Conservation (phyloP, 37 sponge, comb jelly and placozoan genomes). For the Diacarnus erythraeanus region DNA sequence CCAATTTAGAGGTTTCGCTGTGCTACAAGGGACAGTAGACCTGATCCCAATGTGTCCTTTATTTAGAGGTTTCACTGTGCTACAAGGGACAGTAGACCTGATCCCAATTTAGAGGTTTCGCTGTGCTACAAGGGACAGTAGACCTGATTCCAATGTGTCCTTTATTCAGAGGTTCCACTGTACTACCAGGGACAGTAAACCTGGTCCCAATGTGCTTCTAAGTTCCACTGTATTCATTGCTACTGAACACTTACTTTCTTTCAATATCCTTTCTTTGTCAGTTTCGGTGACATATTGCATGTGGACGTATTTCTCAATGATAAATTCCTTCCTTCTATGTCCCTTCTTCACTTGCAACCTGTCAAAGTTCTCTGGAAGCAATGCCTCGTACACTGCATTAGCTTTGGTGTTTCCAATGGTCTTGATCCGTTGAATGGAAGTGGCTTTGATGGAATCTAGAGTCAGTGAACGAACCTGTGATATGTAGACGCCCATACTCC, state of each 20-base stretch:
- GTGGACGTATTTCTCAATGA: conserved; percentile 70
- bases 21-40: too few relatives aligned
- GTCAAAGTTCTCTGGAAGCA: conserved; percentile 73
- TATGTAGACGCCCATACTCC: conserved; percentile 82
- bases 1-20: too few relatives aligned
- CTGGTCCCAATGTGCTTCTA: background rate
- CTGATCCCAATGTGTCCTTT: too few relatives aligned
- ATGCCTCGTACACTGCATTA: conserved; percentile 63
- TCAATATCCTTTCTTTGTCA: conserved; percentile 45
- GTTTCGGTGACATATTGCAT: conserved; percentile 54
- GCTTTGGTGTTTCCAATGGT: conserved; percentile 58
- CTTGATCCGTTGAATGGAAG: conserved; percentile 47
- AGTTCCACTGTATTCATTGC: too few relatives aligned
- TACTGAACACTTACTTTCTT: conserved; percentile 47
- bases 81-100: too few relatives aligned
- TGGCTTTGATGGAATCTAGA: conserved; percentile 69
- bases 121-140: too few relatives aligned
- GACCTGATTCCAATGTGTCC: too few relatives aligned
- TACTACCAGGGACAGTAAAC: background rate
- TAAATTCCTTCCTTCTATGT: conserved; percentile 54
- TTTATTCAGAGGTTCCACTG: conserved; percentile 1
- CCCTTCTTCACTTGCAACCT: conserved; percentile 31
- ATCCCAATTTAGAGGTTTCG: too few relatives aligned
- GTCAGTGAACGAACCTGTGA: conserved; percentile 92
- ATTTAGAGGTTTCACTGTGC: too few relatives aligned